phyloP scores from a whole-genome alignment of 2,113 vertebrate genomes.

The Dromiciops gliroides region DNA sequence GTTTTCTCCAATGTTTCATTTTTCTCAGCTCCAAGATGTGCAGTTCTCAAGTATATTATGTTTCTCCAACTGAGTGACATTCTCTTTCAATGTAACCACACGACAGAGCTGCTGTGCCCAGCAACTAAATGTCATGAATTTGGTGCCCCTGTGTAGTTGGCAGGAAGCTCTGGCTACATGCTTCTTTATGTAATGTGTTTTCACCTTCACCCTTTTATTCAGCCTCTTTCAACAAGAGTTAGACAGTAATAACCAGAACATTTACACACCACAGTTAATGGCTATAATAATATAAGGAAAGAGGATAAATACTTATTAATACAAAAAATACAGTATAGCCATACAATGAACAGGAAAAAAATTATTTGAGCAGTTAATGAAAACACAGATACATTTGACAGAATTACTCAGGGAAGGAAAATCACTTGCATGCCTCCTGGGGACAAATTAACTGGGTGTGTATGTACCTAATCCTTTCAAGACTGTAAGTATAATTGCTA shows the following conservation, averaged over 20 bases:
- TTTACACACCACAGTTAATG: constrained; percentile 75
- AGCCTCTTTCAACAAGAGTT: constrained; percentile 66
- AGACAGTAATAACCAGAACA: constrained; percentile 72
- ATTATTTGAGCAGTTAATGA: constrained; percentile 75
- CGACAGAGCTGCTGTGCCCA: constrained; percentile 60
- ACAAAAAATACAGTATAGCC: constrained; percentile 69
- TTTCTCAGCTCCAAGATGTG: constrained; percentile 53
- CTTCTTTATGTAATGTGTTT: constrained; percentile 65
- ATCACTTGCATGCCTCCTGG: constrained; percentile 64
- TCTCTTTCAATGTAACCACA: constrained; percentile 75
- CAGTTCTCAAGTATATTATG: constrained; percentile 61
- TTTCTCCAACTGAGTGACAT: constrained; percentile 58
- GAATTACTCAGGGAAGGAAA: constrained; percentile 73
- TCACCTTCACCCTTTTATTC: constrained; percentile 61
- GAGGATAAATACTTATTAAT: constrained; percentile 76
- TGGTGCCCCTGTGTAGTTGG: constrained; percentile 59
- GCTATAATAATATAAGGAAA: constrained; percentile 71
- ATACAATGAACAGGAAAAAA: constrained; percentile 65
- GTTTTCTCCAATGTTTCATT: constrained; percentile 52
- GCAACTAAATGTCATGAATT: constrained; percentile 71
- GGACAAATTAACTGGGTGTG: constrained; percentile 75
- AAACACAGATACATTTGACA: constrained; percentile 75
- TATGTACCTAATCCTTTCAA: constrained; percentile 66
- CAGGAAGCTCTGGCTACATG: constrained; percentile 58
- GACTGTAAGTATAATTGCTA: constrained; percentile 65